Evolutionary conservation across 2,113 vertebrate species (phyloP), one percentile per base, ranked within the genome.

Genomic region (Epinephelus moara): DNA sequence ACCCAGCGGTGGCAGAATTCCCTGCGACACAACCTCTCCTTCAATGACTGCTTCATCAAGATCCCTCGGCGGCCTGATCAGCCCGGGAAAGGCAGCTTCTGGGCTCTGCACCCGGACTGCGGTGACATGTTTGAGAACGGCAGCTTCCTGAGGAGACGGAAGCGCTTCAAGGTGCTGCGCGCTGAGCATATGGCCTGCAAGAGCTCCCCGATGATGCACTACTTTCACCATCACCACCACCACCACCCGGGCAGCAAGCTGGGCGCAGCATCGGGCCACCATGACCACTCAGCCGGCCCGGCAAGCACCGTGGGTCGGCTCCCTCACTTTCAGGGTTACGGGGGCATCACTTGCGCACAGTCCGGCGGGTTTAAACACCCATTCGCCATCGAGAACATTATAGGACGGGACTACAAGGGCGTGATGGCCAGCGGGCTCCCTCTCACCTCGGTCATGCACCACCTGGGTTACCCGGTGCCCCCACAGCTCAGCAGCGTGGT

Each of bases 41-140:
- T 98, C 76, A 98, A 98, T 79, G 97, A 98, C 93, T 98, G 97
- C 88, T 98, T 98, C 94, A 98, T 98, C 81, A 98, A 98, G 93
- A 98, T 98, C 92, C 97, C 97, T 0, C 94, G 97, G 59, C 93
- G 97, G 81, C 97, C 97, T 0, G 97, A 98, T 85, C 97, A 98
- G 91, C 97, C 97, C 0, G 97, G 97, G 1, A 98, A 98, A 80
- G 97, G 97, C 82, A 98, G 97, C 80, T 98, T 98, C 93, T 98
- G 97, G 97, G 97, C 97, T 64, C 94, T 98, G 78, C 97, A 98
- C 73, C 97, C 97, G 15, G 97, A 97, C 93, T 98, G 97, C 75
- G 97, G 97, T 0, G 97, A 98, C 95, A 98, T 98, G 97, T 98
- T 98, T 63, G 97, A 98, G 91, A 98, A 98, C 84, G 97, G 97